These are phyloP conservation scores for Tachuris rubrigastra DNA, from an alignment of 2,113 vertebrate species.

Conservation along the genomic window DNA sequence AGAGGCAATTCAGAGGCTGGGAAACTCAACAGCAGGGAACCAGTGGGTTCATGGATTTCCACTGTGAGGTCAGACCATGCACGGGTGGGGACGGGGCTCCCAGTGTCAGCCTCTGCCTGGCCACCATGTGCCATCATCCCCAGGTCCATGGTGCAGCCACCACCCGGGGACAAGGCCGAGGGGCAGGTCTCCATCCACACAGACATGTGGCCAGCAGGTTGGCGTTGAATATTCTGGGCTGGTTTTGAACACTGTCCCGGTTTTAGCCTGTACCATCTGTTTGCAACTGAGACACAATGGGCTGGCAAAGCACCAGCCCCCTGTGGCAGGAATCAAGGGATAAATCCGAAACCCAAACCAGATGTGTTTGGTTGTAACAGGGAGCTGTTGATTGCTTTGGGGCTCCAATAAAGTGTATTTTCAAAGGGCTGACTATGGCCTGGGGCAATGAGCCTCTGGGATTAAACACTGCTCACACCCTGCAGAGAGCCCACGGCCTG, in stretches of 20 bases:
- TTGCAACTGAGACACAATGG: not conserved
- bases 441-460: not conserved
- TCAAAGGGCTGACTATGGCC: not conserved
- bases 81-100: not conserved
- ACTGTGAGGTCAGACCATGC: rapidly evolving
- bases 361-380: not conserved
- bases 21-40: not conserved
- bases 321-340: not conserved
- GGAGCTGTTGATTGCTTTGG: not conserved
- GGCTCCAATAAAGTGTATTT: not conserved
- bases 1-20: not conserved
- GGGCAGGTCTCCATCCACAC: not conserved
- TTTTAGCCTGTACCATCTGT: not conserved
- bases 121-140: rapidly evolving
- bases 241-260: not conserved
- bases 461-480: not conserved
- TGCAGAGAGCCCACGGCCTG: not conserved
- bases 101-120: not conserved
- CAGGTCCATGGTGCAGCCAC: rapidly evolving
- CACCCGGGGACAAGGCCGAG: too few relatives aligned
- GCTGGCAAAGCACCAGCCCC: not conserved
- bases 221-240: rapidly evolving
- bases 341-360: not conserved
- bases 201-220: not conserved
- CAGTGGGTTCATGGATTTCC: not conserved